Evolutionary conservation across 2,888 invertebrate species (phyloP), one percentile per base, ranked within the genome.

Genomic region (Stenoptilia bipunctidactyla): DNA sequence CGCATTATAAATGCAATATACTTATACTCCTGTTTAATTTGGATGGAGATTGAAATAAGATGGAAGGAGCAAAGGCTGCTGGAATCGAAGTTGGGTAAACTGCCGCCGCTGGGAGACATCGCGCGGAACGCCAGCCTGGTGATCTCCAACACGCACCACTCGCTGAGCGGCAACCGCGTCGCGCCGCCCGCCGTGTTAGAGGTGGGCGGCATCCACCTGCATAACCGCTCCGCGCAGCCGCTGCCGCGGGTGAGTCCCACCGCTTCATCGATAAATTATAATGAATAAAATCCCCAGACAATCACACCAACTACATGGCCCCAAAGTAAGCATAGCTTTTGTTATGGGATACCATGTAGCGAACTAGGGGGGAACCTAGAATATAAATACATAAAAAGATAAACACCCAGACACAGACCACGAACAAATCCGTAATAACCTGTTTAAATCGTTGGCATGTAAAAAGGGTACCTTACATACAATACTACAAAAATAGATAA

Each of bases 141-240:
- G 27, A 51, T 87, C 6, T 58, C 80, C 12, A 86, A 87, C 47
- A 73, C 74, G 1, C 77, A 85, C 53, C 61, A 70, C 46, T 63
- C 65, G 34, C 49, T 82, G 39, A 80, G 75, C 40, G 64, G 70
- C 12, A 68, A 79, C 10, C 58, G 67, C 45, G 75, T 77, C 1
- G 43, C 71, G 33, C 71, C 75, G 27, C 85, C 86, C 0, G 66
- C 66, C 10, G 58, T 83, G 9, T 63, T 86, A 1, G 86, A 86
- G 61, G 71, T 87, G 3, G 86, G 84, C 20, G 87, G 87, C 15
- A 62, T 86, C 40, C 84, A 86, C 60, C 58, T 86, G 13, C 58
- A 63, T 43, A 58, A 65, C 27, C 56, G 47, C 36, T 52, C 38
- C 27, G 44, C 52, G 8, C 47, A 52, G 25, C 43, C 58, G 2